Evolutionary conservation across 2,113 vertebrate genomes (phyloP).

Genomic region (Sinocyclocheilus anophthalmus): DNA sequence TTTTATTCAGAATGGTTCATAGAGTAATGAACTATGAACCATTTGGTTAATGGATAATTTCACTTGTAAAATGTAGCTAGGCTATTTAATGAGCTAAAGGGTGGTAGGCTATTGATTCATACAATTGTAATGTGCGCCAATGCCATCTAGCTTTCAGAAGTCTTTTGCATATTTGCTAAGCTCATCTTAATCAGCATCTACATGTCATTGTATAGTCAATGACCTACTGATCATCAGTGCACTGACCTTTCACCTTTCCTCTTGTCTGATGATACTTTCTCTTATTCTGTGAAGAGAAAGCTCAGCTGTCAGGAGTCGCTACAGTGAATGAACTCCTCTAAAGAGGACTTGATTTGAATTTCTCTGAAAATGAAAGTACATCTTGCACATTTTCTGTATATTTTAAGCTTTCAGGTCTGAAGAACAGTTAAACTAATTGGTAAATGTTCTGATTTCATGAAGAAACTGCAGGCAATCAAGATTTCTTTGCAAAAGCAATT

Average conservation of each 20-base stretch:
- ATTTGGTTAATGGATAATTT: neutral
- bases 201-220: neutral
- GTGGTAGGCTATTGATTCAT: neutral
- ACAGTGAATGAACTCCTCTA: neutral
- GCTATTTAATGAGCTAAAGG: neutral
- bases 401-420: neutral
- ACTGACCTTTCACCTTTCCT: conserved; percentile 19
- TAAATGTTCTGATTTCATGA: neutral
- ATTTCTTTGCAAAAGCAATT: neutral
- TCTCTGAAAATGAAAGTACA: too few species aligned
- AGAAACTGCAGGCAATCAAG: neutral
- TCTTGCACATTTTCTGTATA: neutral
- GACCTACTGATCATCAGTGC: neutral
- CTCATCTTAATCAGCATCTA: neutral
- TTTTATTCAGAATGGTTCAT: neutral
- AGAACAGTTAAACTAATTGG: neutral
- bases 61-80: neutral
- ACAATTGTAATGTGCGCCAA: neutral
- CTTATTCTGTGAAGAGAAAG: neutral
- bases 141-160: neutral
- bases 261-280: neutral
- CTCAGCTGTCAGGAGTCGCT: neutral
- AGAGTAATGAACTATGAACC: neutral
- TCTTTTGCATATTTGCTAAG: conserved; percentile 18
- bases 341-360: neutral